Base-by-base conservation (phyloP, 2,888 invertebrate species). In the Noctuana brunneofusca region DNA sequence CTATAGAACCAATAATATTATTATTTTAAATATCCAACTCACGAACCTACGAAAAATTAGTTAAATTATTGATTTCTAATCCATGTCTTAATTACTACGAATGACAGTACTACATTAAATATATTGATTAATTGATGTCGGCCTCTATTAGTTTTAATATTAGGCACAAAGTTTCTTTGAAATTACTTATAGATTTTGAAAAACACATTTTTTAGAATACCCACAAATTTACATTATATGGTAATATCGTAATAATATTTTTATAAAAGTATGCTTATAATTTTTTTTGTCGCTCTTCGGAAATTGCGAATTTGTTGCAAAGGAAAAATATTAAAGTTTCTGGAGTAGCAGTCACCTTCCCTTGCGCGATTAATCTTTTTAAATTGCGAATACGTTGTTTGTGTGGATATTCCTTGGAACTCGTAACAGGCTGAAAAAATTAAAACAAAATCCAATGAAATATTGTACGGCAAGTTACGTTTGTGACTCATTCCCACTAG, bases 351-450 rank as follows among this genome's bases (percentile, higher is more conserved):
- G 89, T 87, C 46, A 92, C 83, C 73, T 90, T 92, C 58, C 89
- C 90, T 60, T 87, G 85, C 3, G 81, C 82, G 71, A 92, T 91
- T 38, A 92, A 80, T 58, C 82, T 76, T 65, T 92, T 86, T 66
- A 94, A 87, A 80, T 94, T 93, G 67, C 93, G 88, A 63, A 94
- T 89, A 71, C 93, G 93, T 76, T 93, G 93, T 83, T 93, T 93
- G 82, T 94, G 94, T 20, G 94, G 93, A 74, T 93, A 92, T 80
- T 93, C 93, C 79, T 86, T 79, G 24, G 80, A 78, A 35, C 54
- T 68, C 3, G 68, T 63, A 56, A 64, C 69, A 22, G 68, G 63
- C 82, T 86, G 78, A 50, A 69, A 69, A 43, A 52, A 65, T 18
- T 20, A 38, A 30, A 48, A 14, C 14, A 32, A 52, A 50, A 12